Percentiles rank a stretch among this genome's conserved stretches.
Evolutionary conservation across 1,140 invertebrate genomes (phyloP).

Genomic region (Drosophila equinoxialis): DNA sequence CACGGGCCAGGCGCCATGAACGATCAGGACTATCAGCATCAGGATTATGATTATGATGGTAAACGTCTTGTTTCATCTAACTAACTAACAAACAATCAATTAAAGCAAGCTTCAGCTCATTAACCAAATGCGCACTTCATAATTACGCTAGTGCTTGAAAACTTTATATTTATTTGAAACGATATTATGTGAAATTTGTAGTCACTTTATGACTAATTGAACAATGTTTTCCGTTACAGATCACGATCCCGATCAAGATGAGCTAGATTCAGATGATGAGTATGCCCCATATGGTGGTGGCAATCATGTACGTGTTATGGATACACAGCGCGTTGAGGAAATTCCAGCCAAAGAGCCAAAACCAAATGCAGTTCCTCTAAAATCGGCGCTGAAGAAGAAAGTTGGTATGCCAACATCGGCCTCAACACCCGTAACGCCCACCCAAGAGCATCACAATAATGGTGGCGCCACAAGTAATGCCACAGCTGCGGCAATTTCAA

Average conservation of each 20-base stretch:
- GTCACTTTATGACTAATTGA: not conserved
- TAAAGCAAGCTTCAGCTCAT: constrained; percentile 48
- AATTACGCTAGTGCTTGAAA: constrained; percentile 62
- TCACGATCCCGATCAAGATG: constrained; percentile 84
- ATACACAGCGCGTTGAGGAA: constrained; percentile 92
- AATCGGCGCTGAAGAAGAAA: constrained; percentile 95
- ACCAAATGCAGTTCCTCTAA: constrained; percentile 94
- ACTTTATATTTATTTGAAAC: not conserved
- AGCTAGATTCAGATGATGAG: constrained; percentile 84
- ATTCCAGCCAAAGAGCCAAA: constrained; percentile 95
- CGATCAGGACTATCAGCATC: constrained; percentile 80
- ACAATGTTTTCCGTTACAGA: constrained; percentile 37
- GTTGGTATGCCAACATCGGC: constrained; percentile 83
- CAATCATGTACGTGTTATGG: constrained; percentile 87
- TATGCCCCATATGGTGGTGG: constrained; percentile 74
- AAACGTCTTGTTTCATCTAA: constrained; percentile 57
- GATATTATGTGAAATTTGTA: too few relatives aligned
- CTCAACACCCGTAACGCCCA: constrained; percentile 86
- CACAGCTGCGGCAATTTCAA: constrained; percentile 64
- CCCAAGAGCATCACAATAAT: constrained; percentile 86
- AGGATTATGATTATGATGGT: constrained; percentile 88
- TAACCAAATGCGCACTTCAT: constrained; percentile 72
- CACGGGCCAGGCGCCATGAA: constrained; percentile 83
- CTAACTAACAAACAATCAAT: not conserved
- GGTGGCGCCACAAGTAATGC: constrained; percentile 41